Evolutionary conservation across 2,113 vertebrate genomes (phyloP).

Genomic region (Gracilinanus agilis): DNA sequence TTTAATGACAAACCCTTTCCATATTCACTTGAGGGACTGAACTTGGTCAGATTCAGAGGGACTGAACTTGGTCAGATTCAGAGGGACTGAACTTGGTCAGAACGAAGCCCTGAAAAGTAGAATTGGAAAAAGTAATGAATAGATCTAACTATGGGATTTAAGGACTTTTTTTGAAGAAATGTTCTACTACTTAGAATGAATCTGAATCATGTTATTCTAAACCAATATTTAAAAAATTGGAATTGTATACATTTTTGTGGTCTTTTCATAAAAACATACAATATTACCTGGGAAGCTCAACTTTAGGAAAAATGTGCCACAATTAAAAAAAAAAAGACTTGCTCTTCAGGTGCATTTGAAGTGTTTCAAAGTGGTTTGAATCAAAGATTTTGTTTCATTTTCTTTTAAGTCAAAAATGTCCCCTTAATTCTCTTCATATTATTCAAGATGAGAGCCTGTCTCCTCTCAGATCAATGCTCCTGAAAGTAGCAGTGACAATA

Average conservation of each 20-base stretch:
- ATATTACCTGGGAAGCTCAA: neutral
- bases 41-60: too few species aligned
- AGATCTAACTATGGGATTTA: too few species aligned
- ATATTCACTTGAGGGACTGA: too few species aligned
- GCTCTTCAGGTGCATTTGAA: slow-evolving; percentile 20
- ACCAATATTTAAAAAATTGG: slow-evolving; percentile 9
- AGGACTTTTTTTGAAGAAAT: too few species aligned
- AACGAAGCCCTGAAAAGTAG: too few species aligned
- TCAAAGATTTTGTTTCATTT: neutral
- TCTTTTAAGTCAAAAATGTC: neutral
- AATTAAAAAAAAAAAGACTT: neutral
- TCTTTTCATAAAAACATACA: slow-evolving; percentile 8
- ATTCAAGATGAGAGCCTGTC: neutral
- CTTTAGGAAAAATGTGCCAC: neutral
- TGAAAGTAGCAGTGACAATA: neutral
- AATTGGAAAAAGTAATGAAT: too few species aligned
- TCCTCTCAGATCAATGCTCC: neutral
- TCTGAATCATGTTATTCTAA: neutral
- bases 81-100: too few species aligned
- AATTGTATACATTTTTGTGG: slow-evolving; percentile 14
- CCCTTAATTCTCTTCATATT: neutral
- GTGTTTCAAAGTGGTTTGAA: neutral
- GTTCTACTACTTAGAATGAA: neutral
- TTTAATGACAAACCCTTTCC: too few species aligned
- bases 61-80: too few species aligned